Base-by-base conservation (phyloP, 2,797 vertebrate genomes). In the Holocentrus rufus region DNA sequence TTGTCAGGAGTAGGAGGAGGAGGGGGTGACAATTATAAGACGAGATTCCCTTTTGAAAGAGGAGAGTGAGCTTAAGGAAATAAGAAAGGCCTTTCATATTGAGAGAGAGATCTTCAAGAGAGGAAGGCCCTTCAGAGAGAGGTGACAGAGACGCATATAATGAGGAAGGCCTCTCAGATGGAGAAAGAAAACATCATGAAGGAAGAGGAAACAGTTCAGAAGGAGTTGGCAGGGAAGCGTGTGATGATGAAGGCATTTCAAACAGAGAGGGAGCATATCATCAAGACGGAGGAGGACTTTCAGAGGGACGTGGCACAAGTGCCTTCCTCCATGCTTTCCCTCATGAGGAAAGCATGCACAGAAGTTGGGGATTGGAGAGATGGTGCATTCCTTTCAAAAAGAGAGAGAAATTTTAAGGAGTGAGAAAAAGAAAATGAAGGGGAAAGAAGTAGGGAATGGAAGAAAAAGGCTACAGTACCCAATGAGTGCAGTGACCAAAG, bases 201-300 rank as follows among this genome's bases (percentile, higher is more conserved):
- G 39, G 39, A 42, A 10, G 13, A 11, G 10, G 39, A 42, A 42
- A 42, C 11, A 42, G 13, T 13, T 42, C 39, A 14, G 10, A 42
- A 42, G 13, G 9, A 11, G 39, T 10, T 42, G 39, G 11, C 39
- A 42, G 39, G 39, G 13, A 11, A 11, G 39, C 13, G 39, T 36
- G 34, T 59, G 25, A 58, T n/a, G 54, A 68, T 54, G 55, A 36
- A 1, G 20, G 42, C 31, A 15, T 20, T 58, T 39, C 34, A 65
- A 1, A 53, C 9, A 27, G 18, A 57, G 17, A 47, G 17, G 15
- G 65, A 57, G 25, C 65, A 15, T 9, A 1, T 42, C 6, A 68
- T 47, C n/a, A 22, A 25, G 44, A 56, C 53, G 17, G 47, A 53
- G 18, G 54, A 67, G 53, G 52, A 36, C 53, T 42, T 1, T 5